Base-by-base conservation (phyloP, 2,797 vertebrate genomes). In the Falco cherrug region DNA sequence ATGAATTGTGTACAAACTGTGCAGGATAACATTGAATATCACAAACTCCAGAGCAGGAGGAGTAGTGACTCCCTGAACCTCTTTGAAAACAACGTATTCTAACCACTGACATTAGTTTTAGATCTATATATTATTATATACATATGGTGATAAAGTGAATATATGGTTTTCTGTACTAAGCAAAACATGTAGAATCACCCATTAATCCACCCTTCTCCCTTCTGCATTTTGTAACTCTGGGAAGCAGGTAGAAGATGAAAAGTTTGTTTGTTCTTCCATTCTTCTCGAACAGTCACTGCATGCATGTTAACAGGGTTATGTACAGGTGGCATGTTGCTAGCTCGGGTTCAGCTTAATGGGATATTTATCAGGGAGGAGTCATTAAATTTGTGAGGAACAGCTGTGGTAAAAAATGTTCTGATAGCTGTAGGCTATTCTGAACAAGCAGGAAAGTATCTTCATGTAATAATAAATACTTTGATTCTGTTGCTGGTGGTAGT, bases 221-320 rank as follows among this genome's bases (percentile, higher is more conserved):
- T 70, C 31, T 78, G 29, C 24, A 26, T 45, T 29, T 67, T 84
- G 6, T n/a, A 75, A 45, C 50, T 67, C 28, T 41, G 35, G 11
- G 4, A 69, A 51, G 31, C 28, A 19, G 17, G 48, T 24, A 54
- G 28, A 64, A 64, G 16, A 25, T 22, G 4, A 39, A 48, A 77
- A 29, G 24, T 64, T 71, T 29, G 33, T 43, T 76, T 80, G 12
- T 31, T 85, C 61, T 78, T 69, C 29, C 28, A 16, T 61, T 53
- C 18, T 35, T 51, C 33, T 47, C 33, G 16, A 45, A 35, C 4
- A 6, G 11, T 9, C 51, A 21, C 31, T 21, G 5, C 20, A 18
- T 57, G 14, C 24, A 13, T 41, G 20, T 4, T 41, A n/a, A 35
- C 0, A 41, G 20, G 0, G 10, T 76, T 68, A 35, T 53, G 13